Evolutionary conservation across 2,888 invertebrate species (phyloP), one percentile per base, ranked within the genome.

Genomic region (Tineola bisselliella): DNA sequence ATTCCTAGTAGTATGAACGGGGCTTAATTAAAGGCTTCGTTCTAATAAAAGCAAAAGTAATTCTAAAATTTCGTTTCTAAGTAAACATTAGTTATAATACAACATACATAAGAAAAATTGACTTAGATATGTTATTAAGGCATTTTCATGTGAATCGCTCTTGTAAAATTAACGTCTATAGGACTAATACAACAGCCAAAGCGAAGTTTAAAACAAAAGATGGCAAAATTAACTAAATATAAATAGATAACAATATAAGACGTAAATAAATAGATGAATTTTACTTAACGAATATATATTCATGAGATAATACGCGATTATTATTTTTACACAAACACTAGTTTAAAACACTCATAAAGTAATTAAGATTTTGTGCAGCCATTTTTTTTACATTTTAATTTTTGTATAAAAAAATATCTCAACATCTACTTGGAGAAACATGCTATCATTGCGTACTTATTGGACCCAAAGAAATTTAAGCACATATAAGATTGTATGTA

Each of bases 51-150:
- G 25, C 13, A 43, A 43, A 43, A 3, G 43, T 43, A n/a, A 13
- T 12, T 43, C 13, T 43, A 43, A 6, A 43, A n/a, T 43, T 13
- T 43, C 13, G 13, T n/a, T 17, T 48, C 13, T 48, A 48, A 48
- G 10, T 15, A 13, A 13, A 48, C 48, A 48, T 48, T 48, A 54
- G 18, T 25, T 44, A 44, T 66, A 64, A 71, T 68, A 81, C 76
- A 80, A 79, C 75, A 68, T 73, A 77, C 68, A 67, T 69, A 71
- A 72, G 74, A 72, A 25, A n/a, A 81, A 84, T 83, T 86, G 86
- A 87, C 87, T 87, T 87, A 86, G 87, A 87, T 86, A 84, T 84
- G 84, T 84, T 86, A 86, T 80, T 86, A 87, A 87, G 87, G 87
- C 87, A 87, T 64, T 58, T 63, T 81, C 87, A 74, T 80, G 87